Percentiles rank a stretch among this genome's conserved stretches.
These are phyloP conservation scores for Tenrec ecaudatus DNA, from an alignment of 2,113 vertebrate genomes.

Conservation along the genomic window DNA sequence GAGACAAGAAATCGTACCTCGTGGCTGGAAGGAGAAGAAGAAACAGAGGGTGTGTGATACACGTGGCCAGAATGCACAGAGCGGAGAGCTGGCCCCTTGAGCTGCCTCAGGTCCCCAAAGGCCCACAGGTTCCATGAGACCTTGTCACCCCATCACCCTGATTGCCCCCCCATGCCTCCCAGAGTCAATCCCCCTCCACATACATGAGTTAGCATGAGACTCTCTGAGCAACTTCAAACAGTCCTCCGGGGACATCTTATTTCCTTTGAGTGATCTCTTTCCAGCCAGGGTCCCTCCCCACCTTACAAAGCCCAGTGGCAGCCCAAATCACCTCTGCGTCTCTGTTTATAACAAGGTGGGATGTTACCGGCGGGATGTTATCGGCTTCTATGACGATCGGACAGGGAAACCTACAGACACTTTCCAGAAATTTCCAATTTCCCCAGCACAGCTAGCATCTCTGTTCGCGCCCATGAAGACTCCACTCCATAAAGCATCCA, in stretches of 20 bases:
- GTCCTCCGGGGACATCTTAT: background rate
- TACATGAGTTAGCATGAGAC: background rate
- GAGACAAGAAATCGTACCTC: rapidly evolving
- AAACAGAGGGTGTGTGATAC: background rate
- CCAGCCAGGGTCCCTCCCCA: background rate
- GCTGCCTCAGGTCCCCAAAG: background rate
- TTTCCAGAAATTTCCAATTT: background rate
- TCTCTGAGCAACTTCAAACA: background rate
- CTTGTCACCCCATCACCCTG: background rate
- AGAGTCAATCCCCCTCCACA: background rate
- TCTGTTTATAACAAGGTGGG: background rate
- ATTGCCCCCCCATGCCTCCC: rapidly evolving
- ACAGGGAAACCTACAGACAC: background rate
- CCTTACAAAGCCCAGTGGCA: background rate
- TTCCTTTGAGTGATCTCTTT: background rate
- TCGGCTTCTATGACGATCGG: background rate
- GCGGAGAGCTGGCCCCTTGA: background rate
- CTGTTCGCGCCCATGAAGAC: background rate
- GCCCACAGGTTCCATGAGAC: background rate
- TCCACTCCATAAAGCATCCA: background rate
- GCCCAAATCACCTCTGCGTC: background rate
- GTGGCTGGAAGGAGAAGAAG: background rate
- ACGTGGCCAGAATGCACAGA: background rate
- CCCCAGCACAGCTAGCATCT: background rate
- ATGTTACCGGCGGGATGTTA: background rate